phyloP scores from a whole-genome alignment of 2,113 vertebrate genomes.

The Typhlomys cinereus region DNA sequence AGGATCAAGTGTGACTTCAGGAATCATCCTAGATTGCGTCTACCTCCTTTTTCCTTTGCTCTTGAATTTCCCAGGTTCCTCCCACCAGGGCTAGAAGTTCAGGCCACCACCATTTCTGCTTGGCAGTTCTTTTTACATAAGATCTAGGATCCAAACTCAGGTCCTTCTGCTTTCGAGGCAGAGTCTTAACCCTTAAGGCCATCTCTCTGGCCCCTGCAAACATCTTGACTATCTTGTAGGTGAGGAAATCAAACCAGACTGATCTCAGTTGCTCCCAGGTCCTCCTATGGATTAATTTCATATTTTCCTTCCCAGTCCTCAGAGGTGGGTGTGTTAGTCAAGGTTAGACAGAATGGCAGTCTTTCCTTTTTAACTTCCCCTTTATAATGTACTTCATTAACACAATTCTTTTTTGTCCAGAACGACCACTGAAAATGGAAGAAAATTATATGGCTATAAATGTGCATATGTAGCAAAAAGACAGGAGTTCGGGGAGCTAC shows the following conservation, averaged over 20 bases:
- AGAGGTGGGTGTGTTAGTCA: constrained; percentile 14
- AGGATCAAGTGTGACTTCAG: too few species aligned
- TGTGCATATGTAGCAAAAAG: neutral
- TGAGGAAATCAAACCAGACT: neutral
- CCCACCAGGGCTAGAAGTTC: too few species aligned
- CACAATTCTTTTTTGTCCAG: neutral
- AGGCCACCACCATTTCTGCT: too few species aligned
- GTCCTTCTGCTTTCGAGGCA: too few species aligned
- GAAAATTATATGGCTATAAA: neutral
- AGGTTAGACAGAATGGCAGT: neutral
- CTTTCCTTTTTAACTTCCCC: constrained; percentile 28
- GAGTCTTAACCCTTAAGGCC: too few species aligned
- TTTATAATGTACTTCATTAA: constrained; percentile 7
- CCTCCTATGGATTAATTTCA: neutral
- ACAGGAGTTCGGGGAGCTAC: neutral
- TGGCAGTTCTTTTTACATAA: too few species aligned
- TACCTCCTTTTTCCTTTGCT: too few species aligned
- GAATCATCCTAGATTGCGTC: too few species aligned
- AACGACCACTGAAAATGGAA: neutral
- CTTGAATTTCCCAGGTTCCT: too few species aligned
- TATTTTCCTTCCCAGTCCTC: neutral
- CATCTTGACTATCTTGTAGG: neutral
- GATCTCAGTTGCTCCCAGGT: neutral
- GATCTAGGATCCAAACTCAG: too few species aligned
- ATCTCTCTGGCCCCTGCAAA: neutral